These are phyloP conservation scores for Thripadectes ignobilis DNA, from an alignment of 2,797 vertebrate genomes.

Conservation along the genomic window DNA sequence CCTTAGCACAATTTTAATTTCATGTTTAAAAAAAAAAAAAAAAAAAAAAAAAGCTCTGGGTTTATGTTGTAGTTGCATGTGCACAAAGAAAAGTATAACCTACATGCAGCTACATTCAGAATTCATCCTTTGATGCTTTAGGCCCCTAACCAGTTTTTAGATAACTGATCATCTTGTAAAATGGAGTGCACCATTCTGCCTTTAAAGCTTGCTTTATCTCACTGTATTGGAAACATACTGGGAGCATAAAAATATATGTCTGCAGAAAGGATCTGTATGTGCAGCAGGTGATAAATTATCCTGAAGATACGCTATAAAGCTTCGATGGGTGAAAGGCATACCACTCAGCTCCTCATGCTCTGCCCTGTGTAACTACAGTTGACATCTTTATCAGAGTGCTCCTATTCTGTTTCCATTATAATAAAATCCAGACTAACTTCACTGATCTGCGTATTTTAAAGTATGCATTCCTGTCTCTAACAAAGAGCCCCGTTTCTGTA, in stretches of 20 bases:
- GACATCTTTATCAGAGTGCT: constrained; percentile 41
- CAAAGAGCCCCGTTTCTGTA: background rate
- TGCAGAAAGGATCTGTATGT: constrained; percentile 15
- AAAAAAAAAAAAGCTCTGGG: fast-evolving
- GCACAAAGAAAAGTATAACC: background rate
- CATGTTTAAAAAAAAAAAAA: background rate
- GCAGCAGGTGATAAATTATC: constrained; percentile 22
- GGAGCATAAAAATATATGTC: constrained; percentile 20
- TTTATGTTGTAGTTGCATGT: background rate
- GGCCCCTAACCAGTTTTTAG: background rate
- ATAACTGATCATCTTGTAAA: constrained; percentile 5
- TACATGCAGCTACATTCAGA: background rate
- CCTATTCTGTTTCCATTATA: background rate
- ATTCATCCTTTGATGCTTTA: background rate
- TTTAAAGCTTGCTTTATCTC: constrained; percentile 16
- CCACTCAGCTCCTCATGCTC: background rate
- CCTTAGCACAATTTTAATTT: background rate
- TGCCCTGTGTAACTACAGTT: background rate
- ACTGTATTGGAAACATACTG: constrained; percentile 6
- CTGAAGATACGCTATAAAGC: constrained; percentile 32
- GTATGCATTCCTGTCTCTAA: background rate
- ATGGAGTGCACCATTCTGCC: background rate
- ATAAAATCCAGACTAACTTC: constrained; percentile 8
- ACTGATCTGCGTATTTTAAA: background rate
- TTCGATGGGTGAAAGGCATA: constrained; percentile 33